Evolutionary conservation across 2,888 invertebrate species (phyloP), one percentile per base, ranked within the genome.

Genomic region (Ormia ochracea): DNA sequence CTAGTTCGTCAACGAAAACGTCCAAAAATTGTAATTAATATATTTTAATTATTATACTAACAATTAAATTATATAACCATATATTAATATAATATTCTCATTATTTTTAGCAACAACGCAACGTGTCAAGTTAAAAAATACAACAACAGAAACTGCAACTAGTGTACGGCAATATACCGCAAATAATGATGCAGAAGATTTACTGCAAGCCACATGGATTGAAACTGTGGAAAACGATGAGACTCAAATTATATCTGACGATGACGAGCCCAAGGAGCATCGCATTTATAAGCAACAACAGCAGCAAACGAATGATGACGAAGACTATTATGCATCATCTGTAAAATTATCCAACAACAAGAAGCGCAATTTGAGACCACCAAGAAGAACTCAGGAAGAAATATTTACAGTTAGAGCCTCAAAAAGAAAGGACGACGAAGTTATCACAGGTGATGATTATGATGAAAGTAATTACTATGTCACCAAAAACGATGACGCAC

Each of bases 121-220:
- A 26, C 73, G 65, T 6, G 21, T 68, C 10, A 58, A 69, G 31
- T 52, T 76, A 23, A 65, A 26, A 50, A 69, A 68, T 59, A 45
- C 66, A 5, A 17, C 65, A 61, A 45, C 70, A 21, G 28, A 59
- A 9, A 65, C 79, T 10, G 52, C 23, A 6, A 52, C 75, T 6
- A 68, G 14, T 54, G 56, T 73, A 4, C 48, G 9, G 38, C 36
- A 81, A 7, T 73, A 77, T 23, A 45, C 63, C 10, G 43, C 52
- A 9, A 59, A 72, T 23, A 76, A 77, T 38, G 81, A 81, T 61
- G 70, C 78, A 4, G 83, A 83, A 69, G 83, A 84, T 58, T 63
- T 84, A n/a, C 17, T 84, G 43, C 82, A 81, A 6, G 84, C 84
- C 6, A 84, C 83, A 2, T 84, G 84, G 84, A 77, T 84, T 31